Percentiles rank a stretch among this genome's conserved stretches.
Conservation (phyloP, 2,113 vertebrate genomes). For the Benitochromis conjunctus region DNA sequence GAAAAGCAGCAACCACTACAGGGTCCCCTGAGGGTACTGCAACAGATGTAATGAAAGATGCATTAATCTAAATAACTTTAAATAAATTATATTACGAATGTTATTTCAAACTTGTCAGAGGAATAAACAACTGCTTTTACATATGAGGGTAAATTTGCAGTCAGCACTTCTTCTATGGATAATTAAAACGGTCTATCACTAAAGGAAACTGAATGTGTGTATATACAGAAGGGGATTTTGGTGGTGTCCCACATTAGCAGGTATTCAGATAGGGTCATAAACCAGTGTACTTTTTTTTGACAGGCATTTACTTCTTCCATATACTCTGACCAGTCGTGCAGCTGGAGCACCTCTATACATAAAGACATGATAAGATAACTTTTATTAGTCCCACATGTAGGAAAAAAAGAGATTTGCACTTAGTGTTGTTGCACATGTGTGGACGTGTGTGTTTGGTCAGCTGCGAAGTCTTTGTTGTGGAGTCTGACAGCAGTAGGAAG, state of each 20-base stretch:
- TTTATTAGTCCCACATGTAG: too few species aligned
- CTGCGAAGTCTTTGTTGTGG: too few species aligned
- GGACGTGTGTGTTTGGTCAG: too few species aligned
- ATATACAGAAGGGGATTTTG: neutral
- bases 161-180: neutral
- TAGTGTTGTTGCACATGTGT: too few species aligned
- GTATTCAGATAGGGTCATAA: neutral
- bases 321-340: fast-evolving
- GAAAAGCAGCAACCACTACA: neutral
- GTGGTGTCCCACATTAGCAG: neutral
- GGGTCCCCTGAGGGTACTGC: neutral
- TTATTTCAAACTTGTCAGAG: neutral
- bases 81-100: neutral
- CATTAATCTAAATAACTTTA: neutral
- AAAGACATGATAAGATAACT: too few species aligned
- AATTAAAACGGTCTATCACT: neutral
- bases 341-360: neutral
- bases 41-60: neutral
- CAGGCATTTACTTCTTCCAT: neutral
- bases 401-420: too few species aligned
- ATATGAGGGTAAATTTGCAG: neutral
- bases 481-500: too few species aligned
- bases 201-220: neutral
- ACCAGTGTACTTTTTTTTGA: neutral
- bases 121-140: neutral